Evolutionary conservation across 2,888 invertebrate genomes (phyloP), one percentile per base, ranked within the genome.

Genomic region (Thumatha senex): DNA sequence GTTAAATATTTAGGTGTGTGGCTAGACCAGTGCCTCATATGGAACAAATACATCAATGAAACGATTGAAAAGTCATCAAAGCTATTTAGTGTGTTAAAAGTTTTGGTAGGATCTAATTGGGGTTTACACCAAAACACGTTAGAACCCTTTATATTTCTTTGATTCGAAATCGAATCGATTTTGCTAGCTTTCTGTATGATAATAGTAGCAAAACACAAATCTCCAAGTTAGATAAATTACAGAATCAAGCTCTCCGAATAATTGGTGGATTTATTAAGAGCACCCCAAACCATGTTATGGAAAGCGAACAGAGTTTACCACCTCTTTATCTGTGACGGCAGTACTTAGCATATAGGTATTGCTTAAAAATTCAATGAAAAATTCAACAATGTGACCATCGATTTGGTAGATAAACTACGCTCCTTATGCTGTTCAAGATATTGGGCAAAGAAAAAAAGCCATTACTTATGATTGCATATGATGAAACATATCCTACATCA

Each of bases 81-180:
- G n/a, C 15, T 34, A 3, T n/a, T 40, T 7, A 24, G 24, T 18
- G 0, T 35, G 7, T 33, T 43, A 2, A 46, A 34, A 13, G 24
- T 46, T 9, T 11, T 40, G 7, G 15, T 40, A 5, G 40, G 46
- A 0, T 5, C 12, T 11, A 8, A 9, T 13, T 46, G 33, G 33
- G 46, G 46, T 1, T 1, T 46, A 5, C 46, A 46, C 18, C 31
- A 0, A 7, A 2, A 7, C 39, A 46, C n/a, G 10, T 45, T 9
- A 29, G 44, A 13, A 36, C 9, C 29, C 8, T 45, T 3, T 45
- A 45, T 8, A 29, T 45, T 1, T 5, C 44, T 0, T 10, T 45
- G 2, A 45, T 45, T 14, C n/a, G 44, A 14, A 45, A 29, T 13
- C 35, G 36, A 2, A 10, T 45, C 9, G 44, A 45, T 13, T 45